Evolutionary conservation across 2,797 vertebrate species (phyloP), one percentile per base, ranked within the genome.

Genomic region (Cyclura pinguis): DNA sequence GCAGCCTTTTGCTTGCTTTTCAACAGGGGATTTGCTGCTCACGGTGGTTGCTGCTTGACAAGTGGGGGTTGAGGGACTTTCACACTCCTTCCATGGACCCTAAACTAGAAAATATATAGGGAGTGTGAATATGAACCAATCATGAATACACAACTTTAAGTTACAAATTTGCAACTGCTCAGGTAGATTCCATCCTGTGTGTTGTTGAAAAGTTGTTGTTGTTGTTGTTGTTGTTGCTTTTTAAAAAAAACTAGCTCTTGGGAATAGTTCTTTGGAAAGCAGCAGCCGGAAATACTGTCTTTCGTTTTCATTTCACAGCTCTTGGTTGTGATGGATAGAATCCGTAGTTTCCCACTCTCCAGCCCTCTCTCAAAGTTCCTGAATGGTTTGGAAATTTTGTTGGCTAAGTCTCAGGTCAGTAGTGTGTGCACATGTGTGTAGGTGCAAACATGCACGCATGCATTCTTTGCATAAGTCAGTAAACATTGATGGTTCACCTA

Each of bases 351-450:
- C 94, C 98, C 98, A 32, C 97, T 99, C 88, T 98, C 98, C 88
- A 98, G 98, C 95, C 98, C 99, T 10, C 96, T 99, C 80, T 98
- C 99, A 18, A 99, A 99, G 95, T 98, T 99, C 90, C 97, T 99
- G 20, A 99, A 99, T 47, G 99, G 99, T n/a, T 96, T 99, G 96
- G 99, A 99, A 97, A 99, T 99, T 92, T 98, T 99, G 90, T 97
- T 99, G 81, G 96, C 97, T 95, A 99, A 99, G 96, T 97, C 99
- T 69, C 99, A 99, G 97, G 99, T 99, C 95, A 97, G 96, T 42
- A 81, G 18, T 69, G 13, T 29, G 86, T 0, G 8, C 38, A 2
- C 0, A 10, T 29, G 1, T 57, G 50, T 57, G 38, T n/a, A 29
- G 32, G 27, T n/a, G 29, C 16, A 55, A 69, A 8, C 42, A 29